phyloP scores from a whole-genome alignment of 2,113 vertebrate genomes.

The Mobula birostris region DNA sequence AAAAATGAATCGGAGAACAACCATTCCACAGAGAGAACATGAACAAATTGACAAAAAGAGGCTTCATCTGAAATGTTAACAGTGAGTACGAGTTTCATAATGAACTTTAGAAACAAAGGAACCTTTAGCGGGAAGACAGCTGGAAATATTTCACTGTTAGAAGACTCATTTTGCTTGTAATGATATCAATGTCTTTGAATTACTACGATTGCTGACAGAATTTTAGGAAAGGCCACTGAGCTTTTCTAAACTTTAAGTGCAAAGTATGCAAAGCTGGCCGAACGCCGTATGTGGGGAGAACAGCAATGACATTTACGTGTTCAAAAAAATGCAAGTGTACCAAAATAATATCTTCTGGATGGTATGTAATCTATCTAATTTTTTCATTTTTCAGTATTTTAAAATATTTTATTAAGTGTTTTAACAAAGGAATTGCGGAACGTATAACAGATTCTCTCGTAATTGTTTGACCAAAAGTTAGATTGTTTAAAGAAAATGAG shows the following conservation, averaged over 20 bases:
- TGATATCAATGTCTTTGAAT: neutral
- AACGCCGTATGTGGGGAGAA: neutral
- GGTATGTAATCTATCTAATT: neutral
- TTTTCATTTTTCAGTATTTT: neutral
- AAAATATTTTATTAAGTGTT: neutral
- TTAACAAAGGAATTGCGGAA: neutral
- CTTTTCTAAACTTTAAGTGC: neutral
- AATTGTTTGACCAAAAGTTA: neutral
- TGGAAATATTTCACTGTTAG: slow-evolving; percentile 23
- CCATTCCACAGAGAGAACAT: neutral
- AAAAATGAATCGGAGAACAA: neutral
- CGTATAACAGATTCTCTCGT: neutral
- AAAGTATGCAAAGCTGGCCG: neutral
- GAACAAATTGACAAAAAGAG: neutral
- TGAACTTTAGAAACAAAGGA: slow-evolving; percentile 27
- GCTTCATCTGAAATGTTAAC: neutral
- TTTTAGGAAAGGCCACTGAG: neutral
- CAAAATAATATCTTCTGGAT: neutral
- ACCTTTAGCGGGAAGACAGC: neutral
- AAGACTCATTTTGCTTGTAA: neutral
- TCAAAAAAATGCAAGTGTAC: neutral
- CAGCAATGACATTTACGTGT: neutral
- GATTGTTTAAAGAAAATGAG: neutral
- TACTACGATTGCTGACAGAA: neutral
- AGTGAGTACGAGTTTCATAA: slow-evolving; percentile 33